Percentiles rank a stretch among this genome's conserved stretches.
phyloP scores from a whole-genome alignment of 2,113 vertebrate genomes.

The Bungarus multicinctus region DNA sequence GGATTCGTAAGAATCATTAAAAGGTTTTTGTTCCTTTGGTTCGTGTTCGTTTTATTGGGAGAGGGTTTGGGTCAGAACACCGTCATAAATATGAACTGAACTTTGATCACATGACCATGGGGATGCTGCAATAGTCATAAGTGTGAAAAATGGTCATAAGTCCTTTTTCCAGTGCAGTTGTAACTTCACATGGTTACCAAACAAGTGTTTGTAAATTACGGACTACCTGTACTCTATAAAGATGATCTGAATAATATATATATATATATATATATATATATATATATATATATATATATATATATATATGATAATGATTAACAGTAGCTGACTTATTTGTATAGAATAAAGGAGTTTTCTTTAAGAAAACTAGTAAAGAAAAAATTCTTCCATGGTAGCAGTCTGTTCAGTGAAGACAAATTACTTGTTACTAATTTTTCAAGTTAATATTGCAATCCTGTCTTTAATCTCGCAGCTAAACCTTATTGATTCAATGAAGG shows the following conservation, averaged over 20 bases:
- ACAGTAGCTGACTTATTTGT: neutral
- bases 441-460: neutral
- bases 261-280: neutral
- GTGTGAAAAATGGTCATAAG: neutral
- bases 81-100: neutral
- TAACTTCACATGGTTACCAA: neutral
- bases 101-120: neutral
- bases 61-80: no score
- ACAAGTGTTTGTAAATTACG: neutral
- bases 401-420: neutral
- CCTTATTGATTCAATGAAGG: neutral
- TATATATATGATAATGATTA: neutral
- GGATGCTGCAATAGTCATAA: neutral
- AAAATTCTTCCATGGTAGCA: neutral
- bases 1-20: no score
- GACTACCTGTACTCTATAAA: neutral
- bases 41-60: no score
- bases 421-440: neutral
- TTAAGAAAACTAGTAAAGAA: neutral
- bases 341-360: neutral
- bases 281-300: neutral
- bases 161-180: neutral
- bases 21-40: no score
- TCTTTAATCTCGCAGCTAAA: neutral
- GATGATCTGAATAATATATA: neutral